Base-by-base conservation (phyloP, 2,797 vertebrate species). In the Manis javanica region DNA sequence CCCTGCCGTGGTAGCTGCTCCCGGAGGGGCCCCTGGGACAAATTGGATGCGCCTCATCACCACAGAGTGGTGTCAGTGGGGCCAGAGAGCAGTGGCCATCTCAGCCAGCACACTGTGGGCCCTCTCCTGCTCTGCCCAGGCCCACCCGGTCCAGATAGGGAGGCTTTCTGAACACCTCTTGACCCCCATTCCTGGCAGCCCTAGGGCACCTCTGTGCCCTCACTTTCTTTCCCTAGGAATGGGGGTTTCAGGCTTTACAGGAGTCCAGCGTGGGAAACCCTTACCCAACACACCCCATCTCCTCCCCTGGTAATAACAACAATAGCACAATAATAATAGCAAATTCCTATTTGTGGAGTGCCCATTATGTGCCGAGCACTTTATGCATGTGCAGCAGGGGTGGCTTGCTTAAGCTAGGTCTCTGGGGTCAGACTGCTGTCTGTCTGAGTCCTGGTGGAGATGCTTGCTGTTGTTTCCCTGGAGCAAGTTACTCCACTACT, bases 31-130 rank as follows among this genome's bases (percentile, higher is more conserved):
- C 95, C 95, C 95, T 91, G 97, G 96, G 96, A 97, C 97, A 98
- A 97, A 98, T 96, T 97, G 97, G 96, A 97, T 98, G 97, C 91
- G 78, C 98, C 97, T 98, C 96, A 98, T 98, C 98, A 98, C 97
- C 97, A 63, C 19, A 19, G 97, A 95, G 89, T 79, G 69, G 91
- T 97, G 95, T 94, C 92, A 96, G 91, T 26, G 24, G 93, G 94
- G 72, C 79, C 77, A 0, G 72, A 84, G 94, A 93, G 90, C 49
- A 3, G 78, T 10, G 51, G 81, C 91, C 87, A 42, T 89, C 90
- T 59, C 10, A 2, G 42, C 68, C 71, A 42, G 89, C 66, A 55
- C 95, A 34, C 26, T 4, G 53, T 24, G n/a, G n/a, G 66, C 91
- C 59, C 53, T 39, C 77, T 91, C 8, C 19, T 31, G 66, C 26